A percentile compares a stretch with the other conserved stretches of the same genome.
phyloP scores from a whole-genome alignment of 2,113 vertebrate genomes.

The Pachypanchax playfairii region DNA sequence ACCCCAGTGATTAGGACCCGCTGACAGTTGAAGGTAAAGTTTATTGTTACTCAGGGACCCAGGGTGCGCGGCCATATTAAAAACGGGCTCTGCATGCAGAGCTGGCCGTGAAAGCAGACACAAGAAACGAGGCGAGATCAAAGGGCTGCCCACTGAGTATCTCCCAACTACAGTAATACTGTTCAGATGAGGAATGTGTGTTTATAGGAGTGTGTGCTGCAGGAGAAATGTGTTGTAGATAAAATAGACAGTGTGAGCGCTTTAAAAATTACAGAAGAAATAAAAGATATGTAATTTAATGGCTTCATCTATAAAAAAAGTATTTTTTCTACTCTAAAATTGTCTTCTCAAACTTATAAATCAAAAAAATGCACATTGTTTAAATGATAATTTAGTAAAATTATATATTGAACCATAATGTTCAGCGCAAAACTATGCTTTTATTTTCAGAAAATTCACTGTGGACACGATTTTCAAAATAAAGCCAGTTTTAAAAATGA shows the following conservation, averaged over 20 bases:
- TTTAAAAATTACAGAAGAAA: background rate
- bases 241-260: slow-evolving; percentile 1
- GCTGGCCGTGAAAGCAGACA: slow-evolving; percentile 71
- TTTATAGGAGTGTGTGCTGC: slow-evolving; percentile 30
- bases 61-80: slow-evolving; percentile 76
- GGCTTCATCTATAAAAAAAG: background rate
- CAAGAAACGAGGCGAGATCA: slow-evolving; percentile 67
- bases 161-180: slow-evolving; percentile 59
- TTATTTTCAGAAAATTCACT: too few relatives aligned
- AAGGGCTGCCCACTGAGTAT: slow-evolving; percentile 61
- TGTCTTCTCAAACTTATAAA: background rate
- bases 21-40: slow-evolving; percentile 87
- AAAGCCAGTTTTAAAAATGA: background rate
- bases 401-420: too few relatives aligned
- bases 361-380: background rate
- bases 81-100: slow-evolving; percentile 60
- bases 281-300: background rate
- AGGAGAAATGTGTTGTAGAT: slow-evolving; percentile 16
- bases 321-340: too few relatives aligned
- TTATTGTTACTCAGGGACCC: slow-evolving; percentile 81
- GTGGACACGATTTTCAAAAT: too few relatives aligned
- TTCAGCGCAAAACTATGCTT: too few relatives aligned
- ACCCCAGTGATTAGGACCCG: slow-evolving; percentile 88
- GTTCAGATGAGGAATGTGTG: slow-evolving; percentile 55
- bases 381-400: background rate